A percentile compares a stretch with the other conserved stretches of the same genome.
Evolutionary conservation across 2,113 vertebrate genomes (phyloP).

Genomic region (Nothocercus julius): DNA sequence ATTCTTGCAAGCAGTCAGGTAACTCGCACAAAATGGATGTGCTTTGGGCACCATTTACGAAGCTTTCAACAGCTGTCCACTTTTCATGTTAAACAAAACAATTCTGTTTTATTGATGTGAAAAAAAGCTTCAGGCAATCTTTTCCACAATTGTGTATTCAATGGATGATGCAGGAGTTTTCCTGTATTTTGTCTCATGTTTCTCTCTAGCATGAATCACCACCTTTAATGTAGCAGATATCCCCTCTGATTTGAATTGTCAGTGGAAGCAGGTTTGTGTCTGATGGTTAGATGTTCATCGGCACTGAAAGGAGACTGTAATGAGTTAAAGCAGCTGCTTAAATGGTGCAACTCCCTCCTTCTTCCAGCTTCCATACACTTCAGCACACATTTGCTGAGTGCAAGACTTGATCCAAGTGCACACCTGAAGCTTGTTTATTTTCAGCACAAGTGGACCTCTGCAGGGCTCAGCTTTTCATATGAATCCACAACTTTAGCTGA

Average conservation of each 20-base stretch:
- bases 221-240: slow-evolving; percentile 3
- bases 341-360: background rate
- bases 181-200: slow-evolving; percentile 23
- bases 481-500: background rate
- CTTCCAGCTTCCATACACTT: background rate
- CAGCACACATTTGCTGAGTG: background rate
- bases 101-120: background rate
- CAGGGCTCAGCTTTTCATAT: background rate
- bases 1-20: background rate
- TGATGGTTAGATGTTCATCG: background rate
- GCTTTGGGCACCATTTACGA: background rate
- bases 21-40: background rate
- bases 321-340: slow-evolving; percentile 19
- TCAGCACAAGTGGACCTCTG: background rate
- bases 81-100: background rate
- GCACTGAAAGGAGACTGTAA: background rate
- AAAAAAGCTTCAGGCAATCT: slow-evolving; percentile 1
- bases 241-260: slow-evolving; percentile 26
- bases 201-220: slow-evolving; percentile 22
- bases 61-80: background rate
- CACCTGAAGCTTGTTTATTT: background rate
- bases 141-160: slow-evolving; percentile 14
- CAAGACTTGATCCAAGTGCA: background rate
- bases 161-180: background rate
- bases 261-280: background rate